phyloP scores from a whole-genome alignment of 1,140 invertebrate genomes.

The Apis cerana region DNA sequence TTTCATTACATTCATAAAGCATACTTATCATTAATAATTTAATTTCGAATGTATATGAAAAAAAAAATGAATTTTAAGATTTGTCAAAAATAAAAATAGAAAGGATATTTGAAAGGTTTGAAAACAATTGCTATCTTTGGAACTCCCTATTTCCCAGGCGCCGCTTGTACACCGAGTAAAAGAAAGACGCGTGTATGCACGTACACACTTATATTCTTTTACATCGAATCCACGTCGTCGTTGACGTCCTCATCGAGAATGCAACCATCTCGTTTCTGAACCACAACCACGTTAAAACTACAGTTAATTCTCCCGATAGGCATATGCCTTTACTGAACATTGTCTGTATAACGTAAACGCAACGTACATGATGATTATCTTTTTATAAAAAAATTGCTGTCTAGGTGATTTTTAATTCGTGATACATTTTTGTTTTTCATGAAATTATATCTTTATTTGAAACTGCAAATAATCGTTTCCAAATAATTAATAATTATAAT shows the following conservation, averaged over 20 bases:
- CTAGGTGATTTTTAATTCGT: constrained; percentile 23
- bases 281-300: constrained; percentile 44
- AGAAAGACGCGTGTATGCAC: not conserved
- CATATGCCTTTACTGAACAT: constrained; percentile 33
- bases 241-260: not conserved
- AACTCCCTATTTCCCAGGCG: constrained; percentile 28
- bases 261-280: constrained; percentile 23
- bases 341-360: constrained; percentile 20
- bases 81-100: constrained; percentile 26
- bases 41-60: not conserved
- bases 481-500: no score
- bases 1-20: not conserved
- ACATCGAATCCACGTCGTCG: not conserved
- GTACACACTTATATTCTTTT: not conserved
- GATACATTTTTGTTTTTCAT: not conserved
- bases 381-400: constrained; percentile 13
- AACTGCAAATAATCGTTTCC: not conserved
- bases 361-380: constrained; percentile 13
- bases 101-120: constrained; percentile 34
- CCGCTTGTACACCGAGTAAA: constrained; percentile 17
- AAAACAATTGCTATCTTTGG: constrained; percentile 38
- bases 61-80: not conserved
- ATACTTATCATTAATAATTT: not conserved
- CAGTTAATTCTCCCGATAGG: constrained; percentile 52
- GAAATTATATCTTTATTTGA: not conserved